Evolutionary conservation across 2,888 invertebrate genomes (phyloP).

Genomic region (Lysandra coridon): DNA sequence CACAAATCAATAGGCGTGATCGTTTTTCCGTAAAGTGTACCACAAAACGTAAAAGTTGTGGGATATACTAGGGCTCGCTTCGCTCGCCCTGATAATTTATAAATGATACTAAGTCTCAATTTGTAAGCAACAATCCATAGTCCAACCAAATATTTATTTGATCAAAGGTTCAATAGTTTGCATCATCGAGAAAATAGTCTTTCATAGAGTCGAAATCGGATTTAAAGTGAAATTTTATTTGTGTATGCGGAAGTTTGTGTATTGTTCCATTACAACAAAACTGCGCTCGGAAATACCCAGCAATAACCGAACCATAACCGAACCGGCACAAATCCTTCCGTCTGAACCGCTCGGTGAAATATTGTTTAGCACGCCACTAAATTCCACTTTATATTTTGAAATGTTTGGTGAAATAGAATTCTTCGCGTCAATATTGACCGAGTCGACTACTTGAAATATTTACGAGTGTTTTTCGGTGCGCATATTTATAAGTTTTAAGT

Average conservation of each 20-base stretch:
- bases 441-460: constrained; percentile 1
- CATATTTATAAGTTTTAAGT: neutral
- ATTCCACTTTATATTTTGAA: constrained; percentile 15
- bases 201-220: neutral
- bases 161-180: neutral
- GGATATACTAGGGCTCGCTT: too few relatives aligned
- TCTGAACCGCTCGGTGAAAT: constrained; percentile 2
- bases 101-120: too few relatives aligned
- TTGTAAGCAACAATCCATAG: too few relatives aligned
- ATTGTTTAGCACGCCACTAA: neutral
- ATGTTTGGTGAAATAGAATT: neutral
- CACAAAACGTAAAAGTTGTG: too few relatives aligned
- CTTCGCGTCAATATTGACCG: neutral
- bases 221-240: neutral
- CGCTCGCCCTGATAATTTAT: too few relatives aligned
- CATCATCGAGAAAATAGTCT: neutral
- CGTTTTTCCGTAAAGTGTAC: too few relatives aligned
- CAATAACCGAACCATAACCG: constrained; percentile 15
- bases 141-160: neutral
- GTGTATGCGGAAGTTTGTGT: neutral
- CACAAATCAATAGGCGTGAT: too few relatives aligned
- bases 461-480: neutral
- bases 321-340: constrained; percentile 24
- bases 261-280: constrained; percentile 5
- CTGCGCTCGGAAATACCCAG: constrained; percentile 12